Percentiles rank a stretch among this genome's conserved stretches.
These are phyloP conservation scores for Periplaneta americana DNA, from an alignment of 1,140 invertebrate genomes.

Conservation along the genomic window DNA sequence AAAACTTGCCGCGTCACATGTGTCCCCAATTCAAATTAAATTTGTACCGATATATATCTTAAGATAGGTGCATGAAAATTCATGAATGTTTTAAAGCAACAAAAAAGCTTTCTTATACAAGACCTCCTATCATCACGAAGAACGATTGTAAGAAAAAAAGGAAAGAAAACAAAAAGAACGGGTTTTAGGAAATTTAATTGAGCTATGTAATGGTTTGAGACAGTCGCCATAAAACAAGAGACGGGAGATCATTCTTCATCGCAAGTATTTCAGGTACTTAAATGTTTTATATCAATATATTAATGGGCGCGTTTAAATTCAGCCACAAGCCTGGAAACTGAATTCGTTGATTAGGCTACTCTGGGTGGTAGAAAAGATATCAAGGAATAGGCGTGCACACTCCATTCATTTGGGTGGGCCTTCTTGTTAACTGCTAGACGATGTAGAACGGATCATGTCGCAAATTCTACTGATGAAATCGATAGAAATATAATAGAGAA, in stretches of 20 bases:
- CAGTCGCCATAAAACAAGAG: background rate
- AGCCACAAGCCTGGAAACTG: background rate
- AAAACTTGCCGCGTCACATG: background rate
- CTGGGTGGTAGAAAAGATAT: background rate
- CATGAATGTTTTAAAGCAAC: background rate
- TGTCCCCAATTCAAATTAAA: background rate
- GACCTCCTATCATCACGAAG: background rate
- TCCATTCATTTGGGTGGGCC: background rate
- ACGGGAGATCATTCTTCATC: background rate
- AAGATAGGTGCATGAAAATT: background rate
- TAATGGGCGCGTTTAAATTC: background rate
- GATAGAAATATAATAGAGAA: background rate
- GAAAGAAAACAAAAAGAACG: too few relatives aligned
- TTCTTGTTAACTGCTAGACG: too few relatives aligned
- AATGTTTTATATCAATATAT: background rate
- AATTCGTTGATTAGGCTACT: background rate
- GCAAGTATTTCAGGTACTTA: background rate
- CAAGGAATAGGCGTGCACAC: too few relatives aligned
- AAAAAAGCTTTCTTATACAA: background rate
- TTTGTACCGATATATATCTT: background rate
- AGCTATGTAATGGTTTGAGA: background rate
- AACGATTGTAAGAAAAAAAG: too few relatives aligned
- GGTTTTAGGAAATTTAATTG: background rate
- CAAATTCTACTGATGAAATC: background rate
- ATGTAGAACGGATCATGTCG: background rate